phyloP scores from a whole-genome alignment of 2,888 invertebrate species.

The Eupithecia insigniata region DNA sequence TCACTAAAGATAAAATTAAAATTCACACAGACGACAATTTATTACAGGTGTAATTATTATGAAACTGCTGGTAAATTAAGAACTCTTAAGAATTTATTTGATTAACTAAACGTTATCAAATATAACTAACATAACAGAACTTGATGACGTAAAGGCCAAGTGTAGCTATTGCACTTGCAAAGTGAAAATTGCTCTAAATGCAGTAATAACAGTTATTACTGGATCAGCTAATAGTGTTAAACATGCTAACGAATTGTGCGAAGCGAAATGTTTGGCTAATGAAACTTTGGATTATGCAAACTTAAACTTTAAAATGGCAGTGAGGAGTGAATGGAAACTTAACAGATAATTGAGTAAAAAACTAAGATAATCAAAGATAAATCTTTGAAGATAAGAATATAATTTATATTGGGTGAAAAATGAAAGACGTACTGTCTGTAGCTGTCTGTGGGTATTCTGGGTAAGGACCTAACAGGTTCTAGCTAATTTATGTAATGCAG shows the following conservation, averaged over 20 bases:
- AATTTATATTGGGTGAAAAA: neutral
- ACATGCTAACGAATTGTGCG: conserved; percentile 40
- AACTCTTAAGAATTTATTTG: neutral
- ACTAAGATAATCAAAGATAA: too few relatives aligned
- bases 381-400: too few relatives aligned
- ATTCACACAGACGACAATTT: neutral
- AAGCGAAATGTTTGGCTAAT: conserved; percentile 20
- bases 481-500: too few relatives aligned
- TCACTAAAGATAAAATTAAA: neutral
- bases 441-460: too few relatives aligned
- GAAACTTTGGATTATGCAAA: conserved; percentile 15
- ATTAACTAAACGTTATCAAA: neutral
- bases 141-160: conserved; percentile 8
- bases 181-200: conserved; percentile 48
- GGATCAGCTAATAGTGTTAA: conserved; percentile 18
- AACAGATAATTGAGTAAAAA: neutral
- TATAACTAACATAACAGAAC: conserved; percentile 2
- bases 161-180: conserved; percentile 29
- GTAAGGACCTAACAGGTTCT: too few relatives aligned
- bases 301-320: neutral
- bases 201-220: conserved; percentile 35
- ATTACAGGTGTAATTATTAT: neutral
- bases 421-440: neutral
- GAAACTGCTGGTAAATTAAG: neutral
- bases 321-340: neutral